Base-by-base conservation (phyloP, 2,888 invertebrate genomes). In the Drosophila siamana region DNA sequence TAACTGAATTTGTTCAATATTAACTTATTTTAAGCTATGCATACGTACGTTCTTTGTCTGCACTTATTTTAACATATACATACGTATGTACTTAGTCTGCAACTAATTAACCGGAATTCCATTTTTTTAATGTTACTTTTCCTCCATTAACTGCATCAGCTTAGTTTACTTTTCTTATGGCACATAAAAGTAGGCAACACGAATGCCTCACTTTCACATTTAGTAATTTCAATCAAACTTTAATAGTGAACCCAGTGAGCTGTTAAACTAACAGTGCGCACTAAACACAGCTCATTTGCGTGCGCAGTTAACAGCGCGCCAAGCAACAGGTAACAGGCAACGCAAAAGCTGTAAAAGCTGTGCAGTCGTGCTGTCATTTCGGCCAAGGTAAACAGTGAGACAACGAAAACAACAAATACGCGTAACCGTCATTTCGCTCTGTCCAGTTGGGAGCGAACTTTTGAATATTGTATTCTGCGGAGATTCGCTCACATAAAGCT, bases 301-400 rank as follows among this genome's bases (percentile, higher is more conserved):
- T 19, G 19, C 26, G n/a, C 59, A 44, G 51, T 59, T 59, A 51
- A 64, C 28, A 16, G 57, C 54, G 38, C 48, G 24, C 11, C 43
- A 50, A 67, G 69, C 79, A 80, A 82, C 79, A 80, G 83, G 79
- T 82, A 76, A 59, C 15, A 7, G 7, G 7, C 26, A 38, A 56
- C 16, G 56, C 56, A 56, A 56, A 59, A 59, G 59, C 59, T 60
- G 54, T 46, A 36, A 61, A 54, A 22, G 51, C 66, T 51, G 5
- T 11, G 33, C 33, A 33, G 33, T 61, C n/a, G 56, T 67, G 78
- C 67, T 51, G 67, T 67, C 86, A 82, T 82, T 86, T 75, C 85
- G 82, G 87, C 82, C 82, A 86, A 82, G 82, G 82, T 75, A 82
- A 86, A 60, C 52, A 33, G 48, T 54, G 52, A 50, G 36, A 47